These are phyloP conservation scores for Ctenopoma multispine DNA, from an alignment of 2,797 vertebrate species.

Conservation along the genomic window DNA sequence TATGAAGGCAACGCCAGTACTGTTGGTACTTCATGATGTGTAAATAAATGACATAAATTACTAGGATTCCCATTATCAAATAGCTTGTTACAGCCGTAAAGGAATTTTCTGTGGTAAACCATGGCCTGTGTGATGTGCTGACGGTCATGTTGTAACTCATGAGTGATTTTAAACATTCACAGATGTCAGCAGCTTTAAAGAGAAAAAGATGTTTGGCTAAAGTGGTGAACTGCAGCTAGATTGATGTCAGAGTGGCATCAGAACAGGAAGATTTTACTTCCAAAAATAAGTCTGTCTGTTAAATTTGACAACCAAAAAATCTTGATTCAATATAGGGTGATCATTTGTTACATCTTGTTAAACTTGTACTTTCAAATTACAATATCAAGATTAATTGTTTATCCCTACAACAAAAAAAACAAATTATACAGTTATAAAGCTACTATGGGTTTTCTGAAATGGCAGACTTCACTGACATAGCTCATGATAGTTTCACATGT, in stretches of 20 bases:
- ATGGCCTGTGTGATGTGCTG: constrained; percentile 44
- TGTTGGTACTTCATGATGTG: background rate
- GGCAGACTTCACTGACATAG: too few relatives aligned
- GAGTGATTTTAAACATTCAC: constrained; percentile 57
- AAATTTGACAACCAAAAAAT: constrained; percentile 1
- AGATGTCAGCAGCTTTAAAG: constrained; percentile 57
- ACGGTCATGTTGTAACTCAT: constrained; percentile 35
- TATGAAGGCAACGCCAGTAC: background rate
- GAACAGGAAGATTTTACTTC: background rate
- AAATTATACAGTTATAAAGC: too few relatives aligned
- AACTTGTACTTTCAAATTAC: background rate
- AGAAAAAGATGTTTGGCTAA: constrained; percentile 40
- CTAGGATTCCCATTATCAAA: constrained; percentile 19
- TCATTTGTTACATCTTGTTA: background rate
- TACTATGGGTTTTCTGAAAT: too few relatives aligned
- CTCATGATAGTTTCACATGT: too few relatives aligned
- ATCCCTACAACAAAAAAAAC: too few relatives aligned
- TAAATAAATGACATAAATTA: constrained; percentile 29
- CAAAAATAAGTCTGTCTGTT: background rate
- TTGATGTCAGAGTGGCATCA: constrained; percentile 28
- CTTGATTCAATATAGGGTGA: background rate
- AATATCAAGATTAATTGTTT: too few relatives aligned
- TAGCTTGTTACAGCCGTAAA: constrained; percentile 1
- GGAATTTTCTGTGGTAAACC: constrained; percentile 43
- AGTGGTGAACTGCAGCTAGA: constrained; percentile 20